Conservation (phyloP, 2,113 vertebrate species). For the Daboia siamensis region DNA sequence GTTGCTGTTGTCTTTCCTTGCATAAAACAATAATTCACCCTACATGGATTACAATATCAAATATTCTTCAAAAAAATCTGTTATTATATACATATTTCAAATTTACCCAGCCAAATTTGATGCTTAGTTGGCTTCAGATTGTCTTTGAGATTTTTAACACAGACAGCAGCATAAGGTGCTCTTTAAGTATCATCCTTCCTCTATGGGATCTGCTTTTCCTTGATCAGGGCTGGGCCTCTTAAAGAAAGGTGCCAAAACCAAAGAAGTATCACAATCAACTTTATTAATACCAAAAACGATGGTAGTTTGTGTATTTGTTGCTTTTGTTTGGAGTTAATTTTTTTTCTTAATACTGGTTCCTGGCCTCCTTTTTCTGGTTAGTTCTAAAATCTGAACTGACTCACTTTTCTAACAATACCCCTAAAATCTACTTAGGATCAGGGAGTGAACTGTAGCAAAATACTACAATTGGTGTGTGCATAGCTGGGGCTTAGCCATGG, state of each 20-base stretch:
- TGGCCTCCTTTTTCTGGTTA: background rate
- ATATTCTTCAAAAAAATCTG: background rate
- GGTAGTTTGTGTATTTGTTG: background rate
- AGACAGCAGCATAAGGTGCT: background rate
- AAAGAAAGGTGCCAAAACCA: background rate
- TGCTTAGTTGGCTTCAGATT: background rate
- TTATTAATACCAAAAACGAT: background rate
- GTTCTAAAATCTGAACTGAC: background rate
- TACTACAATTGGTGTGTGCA: background rate
- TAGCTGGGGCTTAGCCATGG: background rate
- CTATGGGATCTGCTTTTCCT: background rate
- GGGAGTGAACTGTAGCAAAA: background rate
- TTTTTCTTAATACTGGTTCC: background rate
- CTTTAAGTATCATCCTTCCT: background rate
- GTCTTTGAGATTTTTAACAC: background rate
- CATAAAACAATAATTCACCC: background rate
- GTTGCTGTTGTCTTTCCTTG: background rate
- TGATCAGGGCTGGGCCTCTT: background rate
- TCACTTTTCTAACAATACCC: background rate
- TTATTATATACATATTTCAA: background rate
- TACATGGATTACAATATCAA: background rate
- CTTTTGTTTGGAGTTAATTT: background rate
- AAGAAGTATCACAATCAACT: background rate
- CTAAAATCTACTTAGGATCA: background rate
- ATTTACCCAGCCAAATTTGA: background rate